Conservation (phyloP, 2,113 vertebrate genomes). For the Leucopternis melanops region DNA sequence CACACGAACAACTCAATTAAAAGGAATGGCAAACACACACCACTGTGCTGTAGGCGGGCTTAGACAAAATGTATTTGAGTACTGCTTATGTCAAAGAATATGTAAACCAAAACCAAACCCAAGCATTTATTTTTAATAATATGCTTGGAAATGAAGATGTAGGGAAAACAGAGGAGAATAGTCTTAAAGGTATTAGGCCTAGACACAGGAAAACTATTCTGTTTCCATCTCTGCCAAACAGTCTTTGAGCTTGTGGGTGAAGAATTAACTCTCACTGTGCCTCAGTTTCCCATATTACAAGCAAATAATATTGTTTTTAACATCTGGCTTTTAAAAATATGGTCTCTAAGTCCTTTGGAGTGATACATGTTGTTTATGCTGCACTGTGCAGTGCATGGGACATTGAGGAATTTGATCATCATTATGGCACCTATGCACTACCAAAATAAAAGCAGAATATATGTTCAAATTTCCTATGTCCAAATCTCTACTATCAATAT, state of each 20-base stretch:
- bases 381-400: background rate
- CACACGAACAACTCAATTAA: background rate
- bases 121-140: background rate
- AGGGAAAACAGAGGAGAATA: background rate
- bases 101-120: background rate
- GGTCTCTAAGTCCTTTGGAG: background rate
- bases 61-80: background rate
- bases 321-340: background rate
- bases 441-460: background rate
- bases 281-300: background rate
- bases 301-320: background rate
- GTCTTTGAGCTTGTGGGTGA: background rate
- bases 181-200: background rate
- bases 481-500: background rate
- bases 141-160: background rate
- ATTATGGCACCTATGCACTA: background rate
- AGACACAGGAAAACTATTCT: background rate
- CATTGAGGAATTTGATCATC: background rate
- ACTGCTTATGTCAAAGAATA: background rate
- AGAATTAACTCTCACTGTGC: background rate
- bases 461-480: background rate
- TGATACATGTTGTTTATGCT: background rate
- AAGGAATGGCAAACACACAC: background rate
- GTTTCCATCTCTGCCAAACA: background rate
- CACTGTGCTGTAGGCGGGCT: background rate